phyloP scores from a whole-genome alignment of 2,888 invertebrate genomes.

The Tiliacea aurago region DNA sequence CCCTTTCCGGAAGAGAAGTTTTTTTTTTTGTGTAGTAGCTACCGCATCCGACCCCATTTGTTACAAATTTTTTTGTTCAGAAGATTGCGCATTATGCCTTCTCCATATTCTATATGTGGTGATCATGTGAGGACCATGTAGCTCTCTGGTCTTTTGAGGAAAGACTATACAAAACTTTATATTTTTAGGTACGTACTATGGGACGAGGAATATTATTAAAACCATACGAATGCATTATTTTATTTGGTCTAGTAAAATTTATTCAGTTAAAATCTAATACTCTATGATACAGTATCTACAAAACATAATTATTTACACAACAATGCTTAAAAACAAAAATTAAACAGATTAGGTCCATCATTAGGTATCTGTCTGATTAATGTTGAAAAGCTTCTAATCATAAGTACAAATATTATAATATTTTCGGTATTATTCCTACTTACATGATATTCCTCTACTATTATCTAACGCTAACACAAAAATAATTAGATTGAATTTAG shows the following conservation, averaged over 20 bases:
- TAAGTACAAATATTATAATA: constrained; percentile 4
- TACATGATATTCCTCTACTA: constrained; percentile 6
- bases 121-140: too few species aligned
- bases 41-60: too few species aligned
- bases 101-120: too few species aligned
- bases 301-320: background rate
- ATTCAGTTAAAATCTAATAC: constrained; percentile 8
- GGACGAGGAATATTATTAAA: too few species aligned
- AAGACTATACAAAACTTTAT: too few species aligned
- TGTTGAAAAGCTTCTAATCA: background rate
- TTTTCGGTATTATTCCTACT: background rate
- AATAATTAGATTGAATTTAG: background rate
- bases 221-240: too few species aligned
- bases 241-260: background rate
- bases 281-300: background rate
- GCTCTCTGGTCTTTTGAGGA: too few species aligned
- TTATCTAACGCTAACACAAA: background rate
- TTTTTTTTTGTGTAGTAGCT: too few species aligned
- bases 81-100: too few species aligned
- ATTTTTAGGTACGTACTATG: too few species aligned
- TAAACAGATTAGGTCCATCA: background rate
- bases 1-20: too few species aligned
- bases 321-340: constrained; percentile 24
- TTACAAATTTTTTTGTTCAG: too few species aligned
- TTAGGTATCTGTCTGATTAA: background rate